These are phyloP conservation scores for Crotalus viridis DNA, from an alignment of 2,113 vertebrate genomes.

Conservation along the genomic window DNA sequence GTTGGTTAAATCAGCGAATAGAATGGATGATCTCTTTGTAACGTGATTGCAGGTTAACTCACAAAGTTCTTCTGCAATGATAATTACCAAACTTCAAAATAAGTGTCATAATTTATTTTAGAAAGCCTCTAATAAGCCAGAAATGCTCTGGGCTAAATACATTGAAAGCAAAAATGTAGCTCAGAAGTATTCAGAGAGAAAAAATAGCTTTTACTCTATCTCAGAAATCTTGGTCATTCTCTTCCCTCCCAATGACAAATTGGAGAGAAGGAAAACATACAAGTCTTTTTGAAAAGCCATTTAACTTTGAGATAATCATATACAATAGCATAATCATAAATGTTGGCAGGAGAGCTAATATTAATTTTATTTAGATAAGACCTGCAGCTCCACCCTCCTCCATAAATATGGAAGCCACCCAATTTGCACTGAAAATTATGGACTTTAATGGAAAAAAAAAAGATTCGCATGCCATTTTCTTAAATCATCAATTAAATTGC, in stretches of 20 bases:
- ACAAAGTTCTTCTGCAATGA: fast-evolving
- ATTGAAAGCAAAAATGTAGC: fast-evolving
- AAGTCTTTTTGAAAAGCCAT: background rate
- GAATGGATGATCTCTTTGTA: background rate
- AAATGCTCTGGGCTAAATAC: background rate
- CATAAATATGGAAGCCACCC: background rate
- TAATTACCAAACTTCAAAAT: background rate
- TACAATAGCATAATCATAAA: background rate
- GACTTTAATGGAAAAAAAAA: background rate
- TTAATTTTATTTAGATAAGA: background rate
- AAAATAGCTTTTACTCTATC: background rate
- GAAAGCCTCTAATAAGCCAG: fast-evolving
- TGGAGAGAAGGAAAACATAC: background rate
- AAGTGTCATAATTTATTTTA: background rate
- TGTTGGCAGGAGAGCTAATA: background rate
- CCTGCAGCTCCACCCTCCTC: background rate
- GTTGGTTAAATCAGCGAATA: background rate
- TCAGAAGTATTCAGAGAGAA: fast-evolving
- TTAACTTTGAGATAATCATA: background rate
- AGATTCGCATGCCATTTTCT: background rate
- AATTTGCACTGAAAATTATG: background rate
- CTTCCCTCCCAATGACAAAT: background rate
- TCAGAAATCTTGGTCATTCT: background rate
- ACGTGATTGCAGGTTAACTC: background rate
- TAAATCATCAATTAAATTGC: background rate